Evolutionary conservation across 2,113 vertebrate species (phyloP).

Genomic region (Baryphthengus martii): DNA sequence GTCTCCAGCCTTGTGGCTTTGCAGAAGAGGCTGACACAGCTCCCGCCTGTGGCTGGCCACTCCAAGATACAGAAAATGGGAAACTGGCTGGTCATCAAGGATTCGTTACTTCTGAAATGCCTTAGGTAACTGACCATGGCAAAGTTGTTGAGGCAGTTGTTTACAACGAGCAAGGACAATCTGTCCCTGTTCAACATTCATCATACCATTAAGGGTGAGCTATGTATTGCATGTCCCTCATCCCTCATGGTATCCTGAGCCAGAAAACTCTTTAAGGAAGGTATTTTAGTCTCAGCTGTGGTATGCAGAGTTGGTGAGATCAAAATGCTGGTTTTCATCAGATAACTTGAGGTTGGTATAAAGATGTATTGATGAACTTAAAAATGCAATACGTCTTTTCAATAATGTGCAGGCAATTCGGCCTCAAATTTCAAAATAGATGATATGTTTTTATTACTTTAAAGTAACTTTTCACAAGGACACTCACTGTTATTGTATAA

Average conservation of each 20-base stretch:
- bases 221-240: neutral
- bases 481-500: neutral
- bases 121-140: neutral
- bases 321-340: neutral
- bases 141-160: neutral
- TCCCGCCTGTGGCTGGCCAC: neutral
- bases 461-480: neutral
- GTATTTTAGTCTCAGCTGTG: neutral
- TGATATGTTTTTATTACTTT: neutral
- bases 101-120: neutral
- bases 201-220: neutral
- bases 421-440: neutral
- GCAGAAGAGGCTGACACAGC: neutral
- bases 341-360: neutral
- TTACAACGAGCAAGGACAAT: neutral
- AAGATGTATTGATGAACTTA: neutral
- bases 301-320: neutral
- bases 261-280: neutral
- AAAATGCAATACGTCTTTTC: neutral
- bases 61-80: neutral
- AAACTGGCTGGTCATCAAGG: neutral
- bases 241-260: rapidly evolving
- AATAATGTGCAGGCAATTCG: neutral
- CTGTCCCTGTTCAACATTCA: neutral
- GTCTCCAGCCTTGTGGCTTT: neutral